Evolutionary conservation across 2,888 invertebrate species (phyloP), one percentile per base, ranked within the genome.

Genomic region (Mystacides longicornis): DNA sequence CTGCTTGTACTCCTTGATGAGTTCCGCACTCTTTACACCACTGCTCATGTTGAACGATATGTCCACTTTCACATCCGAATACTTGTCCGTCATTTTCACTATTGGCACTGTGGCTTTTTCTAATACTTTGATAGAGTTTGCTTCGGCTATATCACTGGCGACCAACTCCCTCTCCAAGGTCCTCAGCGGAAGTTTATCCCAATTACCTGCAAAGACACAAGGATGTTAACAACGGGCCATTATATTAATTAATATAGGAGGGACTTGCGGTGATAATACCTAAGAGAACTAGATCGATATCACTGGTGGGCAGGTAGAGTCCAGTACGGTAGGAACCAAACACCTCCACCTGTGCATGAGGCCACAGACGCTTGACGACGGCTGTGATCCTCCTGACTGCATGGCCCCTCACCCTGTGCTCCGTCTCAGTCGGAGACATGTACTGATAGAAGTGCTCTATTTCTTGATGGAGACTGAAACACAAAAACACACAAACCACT

Each of bases 41-140:
- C 94, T 96, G 72, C 87, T 90, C 90, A 97, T 97, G 76, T 99
- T 99, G 80, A 99, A 99, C 67, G 97, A 96, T 71, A 99, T 98
- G 78, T 99, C 99, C 67, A 94, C 95, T 80, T 92, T 92, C 57
- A 99, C 89, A 64, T 91, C 89, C 18, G 81, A 81, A 67, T 76
- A 76, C 57, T 76, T 77, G 71, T 98, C 96, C 23, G 92, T 94
- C 73, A 98, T 81, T 79, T 99, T 99, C 63, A 99, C 93, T 67
- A 99, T 98, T 65, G 99, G 99, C 65, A 99, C 97, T 53, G 95
- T 93, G 58, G 98, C 98, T 76, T 94, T 96, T 76, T 97, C 96
- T 64, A 98, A 81, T 66, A 98, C 96, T 79, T 95, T 94, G 70
- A 98, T 89, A 67, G 90, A 87, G 68, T 85, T 83, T 67, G 87